Percentiles rank a stretch among this genome's conserved stretches.
Conservation (phyloP, 2,797 vertebrate genomes). For the Rhinogobio ventralis region DNA sequence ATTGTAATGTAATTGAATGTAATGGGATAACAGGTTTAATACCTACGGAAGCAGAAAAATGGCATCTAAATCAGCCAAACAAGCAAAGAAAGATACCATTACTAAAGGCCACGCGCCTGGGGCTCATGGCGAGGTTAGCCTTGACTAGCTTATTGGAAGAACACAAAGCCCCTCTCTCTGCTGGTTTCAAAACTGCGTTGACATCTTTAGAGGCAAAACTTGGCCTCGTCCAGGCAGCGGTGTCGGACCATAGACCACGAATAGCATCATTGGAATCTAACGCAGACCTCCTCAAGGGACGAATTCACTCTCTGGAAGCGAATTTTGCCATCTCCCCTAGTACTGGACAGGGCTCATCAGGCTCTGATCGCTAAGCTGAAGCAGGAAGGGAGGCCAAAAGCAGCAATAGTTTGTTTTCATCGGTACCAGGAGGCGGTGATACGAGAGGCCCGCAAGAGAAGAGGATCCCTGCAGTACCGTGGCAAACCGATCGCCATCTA, state of each 20-base stretch:
- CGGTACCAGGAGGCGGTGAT: constrained; percentile 16
- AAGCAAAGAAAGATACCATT: neutral
- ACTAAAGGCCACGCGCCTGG: neutral
- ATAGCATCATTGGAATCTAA: constrained; percentile 8
- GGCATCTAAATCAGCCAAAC: neutral
- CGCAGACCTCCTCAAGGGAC: neutral
- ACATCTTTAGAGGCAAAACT: neutral
- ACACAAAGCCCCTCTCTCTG: neutral
- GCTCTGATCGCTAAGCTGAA: neutral
- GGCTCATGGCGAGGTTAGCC: neutral
- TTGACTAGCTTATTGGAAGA: neutral
- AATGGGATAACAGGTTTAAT: no score
- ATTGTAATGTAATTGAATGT: no score
- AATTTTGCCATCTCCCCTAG: neutral
- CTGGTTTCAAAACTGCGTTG: neutral
- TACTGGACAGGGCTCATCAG: constrained; percentile 3
- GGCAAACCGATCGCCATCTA: neutral
- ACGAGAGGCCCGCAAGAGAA: neutral
- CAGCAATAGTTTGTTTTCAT: constrained; percentile 19
- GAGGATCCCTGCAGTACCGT: no score
- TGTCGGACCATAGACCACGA: neutral
- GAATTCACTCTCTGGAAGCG: neutral
- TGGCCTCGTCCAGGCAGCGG: neutral
- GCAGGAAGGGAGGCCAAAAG: neutral
- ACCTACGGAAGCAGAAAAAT: no score